Conservation (phyloP, 2,113 vertebrate species). For the Spea bombifrons region DNA sequence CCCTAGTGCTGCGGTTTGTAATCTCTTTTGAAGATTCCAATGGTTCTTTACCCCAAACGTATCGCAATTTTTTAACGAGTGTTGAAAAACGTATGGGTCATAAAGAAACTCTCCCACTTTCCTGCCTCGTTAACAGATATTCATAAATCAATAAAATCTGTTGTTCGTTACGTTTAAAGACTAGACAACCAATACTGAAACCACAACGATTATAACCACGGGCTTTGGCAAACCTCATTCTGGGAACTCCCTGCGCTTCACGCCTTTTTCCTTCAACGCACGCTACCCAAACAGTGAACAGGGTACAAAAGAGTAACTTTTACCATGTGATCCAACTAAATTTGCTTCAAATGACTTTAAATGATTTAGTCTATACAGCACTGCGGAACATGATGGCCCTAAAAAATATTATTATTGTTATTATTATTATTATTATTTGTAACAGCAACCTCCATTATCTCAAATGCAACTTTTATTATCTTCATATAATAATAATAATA, state of each 20-base stretch:
- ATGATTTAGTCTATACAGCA: no score
- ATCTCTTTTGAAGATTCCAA: no score
- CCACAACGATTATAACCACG: slow-evolving; percentile 29
- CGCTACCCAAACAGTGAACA: background rate
- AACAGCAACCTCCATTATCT: no score
- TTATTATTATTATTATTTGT: no score
- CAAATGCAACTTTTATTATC: no score
- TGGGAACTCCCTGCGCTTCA: slow-evolving; percentile 25
- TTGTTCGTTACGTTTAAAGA: slow-evolving; percentile 43
- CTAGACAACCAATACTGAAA: slow-evolving; percentile 24
- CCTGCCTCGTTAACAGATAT: slow-evolving; percentile 36
- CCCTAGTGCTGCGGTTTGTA: no score
- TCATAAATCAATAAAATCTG: slow-evolving; percentile 37
- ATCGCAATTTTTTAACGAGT: background rate
- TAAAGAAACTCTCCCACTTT: slow-evolving; percentile 26
- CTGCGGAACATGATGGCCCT: no score
- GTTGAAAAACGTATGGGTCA: background rate
- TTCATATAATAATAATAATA: no score
- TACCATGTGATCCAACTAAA: slow-evolving; percentile 7
- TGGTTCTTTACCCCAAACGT: background rate
- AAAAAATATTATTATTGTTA: no score
- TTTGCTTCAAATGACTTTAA: no score
- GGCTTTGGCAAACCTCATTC: slow-evolving; percentile 26
- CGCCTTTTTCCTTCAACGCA: background rate
- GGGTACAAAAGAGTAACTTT: slow-evolving; percentile 10